Conservation (phyloP, 2,113 vertebrate species). For the Tragelaphus buxtoni region DNA sequence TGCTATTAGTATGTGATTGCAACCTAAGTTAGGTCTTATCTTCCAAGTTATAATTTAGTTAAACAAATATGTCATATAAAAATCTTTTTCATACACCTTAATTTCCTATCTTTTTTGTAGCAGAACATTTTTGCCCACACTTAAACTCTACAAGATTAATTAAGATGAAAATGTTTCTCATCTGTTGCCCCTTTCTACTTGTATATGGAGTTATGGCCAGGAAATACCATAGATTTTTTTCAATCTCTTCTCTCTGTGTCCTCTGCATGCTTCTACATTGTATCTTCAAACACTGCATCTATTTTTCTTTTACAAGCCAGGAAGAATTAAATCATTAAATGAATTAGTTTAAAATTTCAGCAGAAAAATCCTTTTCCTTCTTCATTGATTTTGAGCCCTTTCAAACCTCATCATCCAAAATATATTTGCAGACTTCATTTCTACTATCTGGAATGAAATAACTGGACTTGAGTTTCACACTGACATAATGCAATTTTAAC, state of each 20-base stretch:
- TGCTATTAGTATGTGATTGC: neutral
- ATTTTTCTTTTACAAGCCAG: conserved; percentile 30
- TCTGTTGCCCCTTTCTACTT: neutral
- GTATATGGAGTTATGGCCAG: neutral
- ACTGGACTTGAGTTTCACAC: neutral
- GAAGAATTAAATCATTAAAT: conserved; percentile 42
- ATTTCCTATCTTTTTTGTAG: neutral
- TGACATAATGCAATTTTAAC: neutral
- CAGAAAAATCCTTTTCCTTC: conserved; percentile 41
- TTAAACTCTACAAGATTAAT: neutral
- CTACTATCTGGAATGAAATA: conserved; percentile 35
- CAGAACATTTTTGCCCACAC: neutral
- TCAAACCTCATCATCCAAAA: conserved; percentile 23
- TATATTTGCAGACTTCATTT: conserved; percentile 40
- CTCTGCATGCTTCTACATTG: neutral
- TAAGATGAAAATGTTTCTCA: neutral
- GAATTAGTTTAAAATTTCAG: conserved; percentile 47
- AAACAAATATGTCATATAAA: neutral
- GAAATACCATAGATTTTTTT: neutral
- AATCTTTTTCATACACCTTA: neutral
- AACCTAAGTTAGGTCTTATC: neutral
- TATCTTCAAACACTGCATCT: neutral
- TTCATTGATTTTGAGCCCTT: conserved; percentile 27
- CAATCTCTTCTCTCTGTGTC: neutral
- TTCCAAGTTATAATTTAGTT: neutral